Evolutionary conservation across 2,113 vertebrate species (phyloP).

Genomic region (Tringa solitaria): DNA sequence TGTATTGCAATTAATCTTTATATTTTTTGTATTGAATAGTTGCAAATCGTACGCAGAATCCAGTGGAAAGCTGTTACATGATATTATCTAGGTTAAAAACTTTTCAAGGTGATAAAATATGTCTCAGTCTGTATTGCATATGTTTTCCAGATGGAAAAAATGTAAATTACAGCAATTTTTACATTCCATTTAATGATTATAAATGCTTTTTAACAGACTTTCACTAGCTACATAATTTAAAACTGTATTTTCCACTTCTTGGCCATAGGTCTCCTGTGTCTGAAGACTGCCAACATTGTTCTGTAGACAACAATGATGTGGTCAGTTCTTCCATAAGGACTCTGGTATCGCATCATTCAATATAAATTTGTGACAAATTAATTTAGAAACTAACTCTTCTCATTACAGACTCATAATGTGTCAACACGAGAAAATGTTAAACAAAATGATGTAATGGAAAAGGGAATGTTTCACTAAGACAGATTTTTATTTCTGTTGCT

Average conservation of each 20-base stretch:
- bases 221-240: neutral
- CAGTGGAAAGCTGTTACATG: neutral
- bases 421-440: neutral
- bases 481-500: slow-evolving; percentile 48
- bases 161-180: neutral
- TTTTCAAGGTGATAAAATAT: neutral
- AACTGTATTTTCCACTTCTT: neutral
- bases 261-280: neutral
- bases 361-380: neutral
- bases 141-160: neutral
- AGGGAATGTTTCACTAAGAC: neutral
- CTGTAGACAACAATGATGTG: neutral
- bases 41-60: neutral
- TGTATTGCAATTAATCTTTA: neutral
- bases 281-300: neutral
- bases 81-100: neutral
- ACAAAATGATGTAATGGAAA: slow-evolving; percentile 8
- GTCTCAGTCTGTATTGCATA: neutral
- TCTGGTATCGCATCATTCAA: neutral
- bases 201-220: neutral
- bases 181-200: neutral
- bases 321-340: neutral
- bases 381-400: neutral
- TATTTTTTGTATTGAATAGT: neutral
- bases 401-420: neutral